phyloP scores from a whole-genome alignment of 35 echinoderm and acorn worm species.

The Holothuria glaberrima region DNA sequence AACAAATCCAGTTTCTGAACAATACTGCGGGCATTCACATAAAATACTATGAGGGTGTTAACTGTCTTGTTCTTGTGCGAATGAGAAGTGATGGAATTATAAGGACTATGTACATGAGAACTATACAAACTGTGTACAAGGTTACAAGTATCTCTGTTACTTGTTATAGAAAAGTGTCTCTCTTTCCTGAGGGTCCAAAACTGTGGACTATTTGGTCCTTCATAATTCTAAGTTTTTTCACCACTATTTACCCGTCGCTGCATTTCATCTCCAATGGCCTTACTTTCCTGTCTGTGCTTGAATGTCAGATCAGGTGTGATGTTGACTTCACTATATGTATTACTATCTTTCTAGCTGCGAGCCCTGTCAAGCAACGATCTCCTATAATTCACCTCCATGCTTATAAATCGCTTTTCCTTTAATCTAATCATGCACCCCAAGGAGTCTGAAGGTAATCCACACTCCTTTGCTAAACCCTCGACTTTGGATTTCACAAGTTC shows the following conservation, averaged over 20 bases:
- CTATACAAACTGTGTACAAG: too few species aligned
- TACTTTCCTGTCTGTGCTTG: conserved; percentile 9
- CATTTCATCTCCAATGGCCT: conserved; percentile 6
- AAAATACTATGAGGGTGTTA: too few species aligned
- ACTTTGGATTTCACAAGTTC: too few species aligned
- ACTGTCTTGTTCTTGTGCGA: too few species aligned
- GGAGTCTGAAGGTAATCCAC: neutral
- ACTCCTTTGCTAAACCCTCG: too few species aligned
- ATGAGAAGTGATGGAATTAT: too few species aligned
- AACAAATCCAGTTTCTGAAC: too few species aligned
- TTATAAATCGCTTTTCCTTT: conserved; percentile 13
- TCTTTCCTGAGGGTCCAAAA: too few species aligned
- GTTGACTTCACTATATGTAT: neutral
- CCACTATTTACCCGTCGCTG: neutral
- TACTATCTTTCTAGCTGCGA: neutral
- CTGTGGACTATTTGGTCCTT: neutral
- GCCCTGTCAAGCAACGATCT: neutral
- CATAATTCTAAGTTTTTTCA: conserved; percentile 25
- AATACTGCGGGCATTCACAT: too few species aligned
- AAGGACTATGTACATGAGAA: too few species aligned
- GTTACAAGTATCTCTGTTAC: too few species aligned
- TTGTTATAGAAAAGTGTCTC: too few species aligned
- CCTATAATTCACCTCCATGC: neutral
- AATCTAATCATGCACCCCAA: neutral
- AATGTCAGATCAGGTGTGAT: conserved; percentile 20